phyloP scores from a whole-genome alignment of 2,797 vertebrate species.

The Clamator glandarius region DNA sequence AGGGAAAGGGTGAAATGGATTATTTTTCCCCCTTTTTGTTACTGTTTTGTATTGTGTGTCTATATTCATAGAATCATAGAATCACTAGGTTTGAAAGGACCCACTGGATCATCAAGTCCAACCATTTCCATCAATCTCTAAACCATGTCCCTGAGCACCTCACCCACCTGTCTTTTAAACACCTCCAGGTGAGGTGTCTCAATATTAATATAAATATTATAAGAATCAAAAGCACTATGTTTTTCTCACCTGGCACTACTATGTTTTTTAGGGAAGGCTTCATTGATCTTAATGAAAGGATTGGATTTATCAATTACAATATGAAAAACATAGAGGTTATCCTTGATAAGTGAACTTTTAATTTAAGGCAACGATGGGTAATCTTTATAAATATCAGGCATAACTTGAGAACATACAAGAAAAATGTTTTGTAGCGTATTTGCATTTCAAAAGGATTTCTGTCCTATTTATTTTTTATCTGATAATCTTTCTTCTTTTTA shows the following conservation, averaged over 20 bases:
- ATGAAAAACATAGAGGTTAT: not conserved
- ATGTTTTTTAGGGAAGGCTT: not conserved
- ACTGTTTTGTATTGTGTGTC: not conserved
- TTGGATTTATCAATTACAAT: conserved; percentile 32
- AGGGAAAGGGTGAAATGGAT: not conserved
- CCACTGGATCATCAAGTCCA: too few relatives aligned
- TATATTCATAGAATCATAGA: too few relatives aligned
- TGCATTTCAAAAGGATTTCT: conserved; percentile 43
- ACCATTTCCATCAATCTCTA: too few relatives aligned
- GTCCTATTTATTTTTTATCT: conserved; percentile 45
- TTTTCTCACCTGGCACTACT: not conserved
- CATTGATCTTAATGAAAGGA: conserved; percentile 20
- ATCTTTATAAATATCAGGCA: not conserved
- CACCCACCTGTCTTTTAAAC: too few relatives aligned
- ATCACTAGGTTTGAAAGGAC: too few relatives aligned
- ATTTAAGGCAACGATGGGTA: not conserved
- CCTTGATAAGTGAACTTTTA: conserved; percentile 38
- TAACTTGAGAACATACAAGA: conserved; percentile 8
- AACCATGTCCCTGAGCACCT: too few relatives aligned
- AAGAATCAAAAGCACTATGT: not conserved
- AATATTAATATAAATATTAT: too few relatives aligned
- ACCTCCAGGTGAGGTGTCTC: too few relatives aligned
- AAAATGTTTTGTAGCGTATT: conserved; percentile 26
- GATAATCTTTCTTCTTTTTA: conserved; percentile 52
- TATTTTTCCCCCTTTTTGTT: not conserved